phyloP scores from a whole-genome alignment of 1,140 invertebrate genomes.

The Pachyrhynchus sulphureomaculatus region DNA sequence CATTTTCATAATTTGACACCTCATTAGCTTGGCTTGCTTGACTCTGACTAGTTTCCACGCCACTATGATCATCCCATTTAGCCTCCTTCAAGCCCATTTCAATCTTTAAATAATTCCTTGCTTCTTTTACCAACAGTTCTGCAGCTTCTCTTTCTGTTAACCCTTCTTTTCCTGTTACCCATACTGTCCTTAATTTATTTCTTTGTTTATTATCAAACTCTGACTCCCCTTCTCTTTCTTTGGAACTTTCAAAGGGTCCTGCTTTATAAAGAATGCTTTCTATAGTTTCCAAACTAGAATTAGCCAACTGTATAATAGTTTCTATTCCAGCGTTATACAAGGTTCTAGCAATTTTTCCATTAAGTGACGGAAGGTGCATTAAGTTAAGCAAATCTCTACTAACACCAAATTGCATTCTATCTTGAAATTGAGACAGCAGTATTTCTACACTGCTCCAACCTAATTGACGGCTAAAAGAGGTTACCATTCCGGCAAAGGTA shows the following conservation, averaged over 20 bases:
- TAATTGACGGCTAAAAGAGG: constrained; percentile 68
- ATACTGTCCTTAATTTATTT: constrained; percentile 70
- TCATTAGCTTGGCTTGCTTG: not conserved
- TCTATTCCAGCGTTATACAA: constrained; percentile 85
- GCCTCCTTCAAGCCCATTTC: constrained; percentile 64
- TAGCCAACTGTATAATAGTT: constrained; percentile 75
- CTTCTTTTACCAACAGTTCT: constrained; percentile 75
- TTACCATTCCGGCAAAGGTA: constrained; percentile 84
- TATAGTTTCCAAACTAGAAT: constrained; percentile 65
- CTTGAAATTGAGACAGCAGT: constrained; percentile 89
- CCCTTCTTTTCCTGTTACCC: constrained; percentile 79
- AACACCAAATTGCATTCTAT: constrained; percentile 91
- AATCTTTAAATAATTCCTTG: constrained; percentile 66
- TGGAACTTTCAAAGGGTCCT: constrained; percentile 81
- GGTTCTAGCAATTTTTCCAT: constrained; percentile 80
- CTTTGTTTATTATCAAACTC: constrained; percentile 66
- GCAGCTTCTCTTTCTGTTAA: constrained; percentile 83
- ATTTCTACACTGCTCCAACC: constrained; percentile 91
- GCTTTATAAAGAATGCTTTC: constrained; percentile 78
- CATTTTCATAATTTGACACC: not conserved
- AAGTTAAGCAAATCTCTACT: constrained; percentile 90
- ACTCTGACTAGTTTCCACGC: not conserved
- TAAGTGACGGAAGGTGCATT: constrained; percentile 80
- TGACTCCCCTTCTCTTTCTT: constrained; percentile 70
- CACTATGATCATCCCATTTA: constrained; percentile 54